Evolutionary conservation across 2,797 vertebrate genomes (phyloP).

Genomic region (Prunella strophiata): DNA sequence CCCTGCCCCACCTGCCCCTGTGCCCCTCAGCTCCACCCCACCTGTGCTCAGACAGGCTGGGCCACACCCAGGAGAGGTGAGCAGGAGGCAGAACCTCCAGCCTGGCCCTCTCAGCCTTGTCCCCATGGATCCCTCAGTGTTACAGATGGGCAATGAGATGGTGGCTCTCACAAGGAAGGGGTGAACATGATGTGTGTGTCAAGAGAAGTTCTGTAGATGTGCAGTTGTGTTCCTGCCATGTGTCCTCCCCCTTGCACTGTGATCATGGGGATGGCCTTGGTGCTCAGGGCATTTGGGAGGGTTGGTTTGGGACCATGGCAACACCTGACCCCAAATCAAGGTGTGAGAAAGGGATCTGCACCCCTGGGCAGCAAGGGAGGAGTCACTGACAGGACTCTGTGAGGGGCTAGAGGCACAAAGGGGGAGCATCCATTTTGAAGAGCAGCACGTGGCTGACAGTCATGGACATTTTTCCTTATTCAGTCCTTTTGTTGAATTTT

Average conservation of each 20-base stretch:
- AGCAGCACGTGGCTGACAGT: background rate
- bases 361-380: background rate
- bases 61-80: background rate
- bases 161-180: too few species aligned
- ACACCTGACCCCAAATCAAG: too few species aligned
- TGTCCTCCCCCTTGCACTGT: too few species aligned
- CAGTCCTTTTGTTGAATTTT: background rate
- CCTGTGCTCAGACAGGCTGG: background rate
- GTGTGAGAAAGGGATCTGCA: background rate
- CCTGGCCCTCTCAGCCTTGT: background rate
- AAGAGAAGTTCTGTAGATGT: background rate
- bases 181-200: background rate
- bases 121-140: background rate
- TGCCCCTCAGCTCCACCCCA: background rate
- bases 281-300: too few species aligned
- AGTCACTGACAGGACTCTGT: background rate
- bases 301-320: too few species aligned
- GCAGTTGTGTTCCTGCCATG: background rate
- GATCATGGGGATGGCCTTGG: too few species aligned
- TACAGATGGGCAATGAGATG: too few species aligned
- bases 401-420: background rate
- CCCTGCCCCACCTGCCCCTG: background rate
- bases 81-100: background rate
- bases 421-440: background rate
- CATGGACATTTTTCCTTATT: background rate